Evolutionary conservation across 2,797 vertebrate species (phyloP), one percentile per base, ranked within the genome.

Genomic region (Melanotaenia boesemani): DNA sequence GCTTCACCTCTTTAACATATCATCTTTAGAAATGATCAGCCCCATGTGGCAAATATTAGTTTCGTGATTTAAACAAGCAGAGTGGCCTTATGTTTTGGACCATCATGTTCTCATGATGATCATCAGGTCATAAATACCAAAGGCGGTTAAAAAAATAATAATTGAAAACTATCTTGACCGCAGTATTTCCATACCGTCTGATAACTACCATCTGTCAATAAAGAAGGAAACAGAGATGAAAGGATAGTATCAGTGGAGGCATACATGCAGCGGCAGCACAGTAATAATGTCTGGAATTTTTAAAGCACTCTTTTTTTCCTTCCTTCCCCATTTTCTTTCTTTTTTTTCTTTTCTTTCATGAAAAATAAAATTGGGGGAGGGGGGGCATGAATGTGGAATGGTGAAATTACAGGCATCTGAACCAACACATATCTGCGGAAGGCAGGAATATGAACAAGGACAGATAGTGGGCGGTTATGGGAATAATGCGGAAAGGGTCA

Each of bases 181-280:
- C 87, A 88, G 79, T 79, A 89, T 91, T 93, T 91, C 87, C 90
- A 91, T 88, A 80, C 81, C 34, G 82, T 87, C 84, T 92, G 88
- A 91, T 92, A 91, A 92, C 86, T 89, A 92, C 91, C 92, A 92
- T 91, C 90, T 94, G 91, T 89, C 85, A 90, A 83, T 80, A 72
- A 86, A 83, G 80, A 76, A 89, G 81, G 81, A 83, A 89, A 39
- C 70, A 20, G 69, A 88, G 88, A 93, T 89, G 87, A 91, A 93
- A 93, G 86, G 61, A 61, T 72, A 77, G 67, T 46, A 74, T 87
- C 84, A 81, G 79, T 83, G 82, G 81, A 92, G 83, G 82, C 86
- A 79, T 83, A 85, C 67, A 88, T 52, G 83, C 74, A 82, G 81
- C 81, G 69, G 82, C 74, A 82, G 81, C 82, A 72, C 74, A 62